Evolutionary conservation across 2,113 vertebrate species (phyloP).

Genomic region (Vidua chalybeata): DNA sequence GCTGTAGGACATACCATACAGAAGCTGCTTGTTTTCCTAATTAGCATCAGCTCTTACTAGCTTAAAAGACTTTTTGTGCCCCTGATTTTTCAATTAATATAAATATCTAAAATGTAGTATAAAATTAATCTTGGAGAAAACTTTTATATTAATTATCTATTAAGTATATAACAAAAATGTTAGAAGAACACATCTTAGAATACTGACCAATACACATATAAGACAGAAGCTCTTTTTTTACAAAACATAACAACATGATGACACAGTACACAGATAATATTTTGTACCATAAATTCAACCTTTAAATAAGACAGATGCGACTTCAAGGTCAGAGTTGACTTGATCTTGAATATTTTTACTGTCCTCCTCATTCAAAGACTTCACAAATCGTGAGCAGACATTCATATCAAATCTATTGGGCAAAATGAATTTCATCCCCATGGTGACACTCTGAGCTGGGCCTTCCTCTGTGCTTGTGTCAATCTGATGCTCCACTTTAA

Average conservation of each 20-base stretch:
- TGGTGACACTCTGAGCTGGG: conserved; percentile 84
- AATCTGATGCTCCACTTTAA: conserved; percentile 89
- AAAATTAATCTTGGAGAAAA: background rate
- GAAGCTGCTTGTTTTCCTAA: background rate
- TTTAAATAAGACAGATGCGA: conserved; percentile 98
- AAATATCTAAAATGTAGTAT: background rate
- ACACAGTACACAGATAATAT: conserved; percentile 10
- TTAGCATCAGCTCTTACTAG: background rate
- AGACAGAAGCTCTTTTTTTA: background rate
- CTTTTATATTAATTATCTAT: background rate
- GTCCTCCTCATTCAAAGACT: conserved; percentile 97
- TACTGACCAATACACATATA: background rate
- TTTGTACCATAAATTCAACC: conserved; percentile 78
- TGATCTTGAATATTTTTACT: conserved; percentile 99
- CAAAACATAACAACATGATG: background rate
- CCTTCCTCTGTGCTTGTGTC: conserved; percentile 76
- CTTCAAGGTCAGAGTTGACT: conserved; percentile 98
- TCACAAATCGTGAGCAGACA: conserved; percentile 97
- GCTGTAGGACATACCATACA: background rate
- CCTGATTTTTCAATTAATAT: background rate
- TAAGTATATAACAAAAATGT: background rate
- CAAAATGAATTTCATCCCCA: conserved; percentile 98
- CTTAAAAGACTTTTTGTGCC: background rate
- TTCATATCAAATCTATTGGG: conserved; percentile 99
- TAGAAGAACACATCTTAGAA: background rate